Percentiles rank a stretch among this genome's conserved stretches.
These are phyloP conservation scores for Psilopsiagon aurifrons DNA, from an alignment of 2,113 vertebrate genomes.

Conservation along the genomic window DNA sequence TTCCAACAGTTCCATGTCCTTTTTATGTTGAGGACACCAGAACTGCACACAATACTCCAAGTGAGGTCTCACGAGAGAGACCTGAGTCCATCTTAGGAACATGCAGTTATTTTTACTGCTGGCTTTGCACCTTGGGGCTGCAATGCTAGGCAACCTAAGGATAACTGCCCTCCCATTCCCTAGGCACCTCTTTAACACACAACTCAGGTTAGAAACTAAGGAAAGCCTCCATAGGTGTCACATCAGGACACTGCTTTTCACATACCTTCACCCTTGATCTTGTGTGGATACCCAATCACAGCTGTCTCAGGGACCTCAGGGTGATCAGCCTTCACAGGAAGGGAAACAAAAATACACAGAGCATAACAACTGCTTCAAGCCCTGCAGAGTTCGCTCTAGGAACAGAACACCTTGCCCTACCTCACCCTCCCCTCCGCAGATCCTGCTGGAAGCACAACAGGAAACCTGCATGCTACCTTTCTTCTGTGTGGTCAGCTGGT, in stretches of 20 bases:
- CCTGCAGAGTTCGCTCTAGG: background rate
- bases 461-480: background rate
- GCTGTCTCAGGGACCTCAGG: slow-evolving; percentile 89
- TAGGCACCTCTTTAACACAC: background rate
- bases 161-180: background rate
- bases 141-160: background rate
- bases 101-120: background rate
- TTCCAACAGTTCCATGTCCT: too few relatives aligned
- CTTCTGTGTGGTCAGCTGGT: background rate
- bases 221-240: background rate
- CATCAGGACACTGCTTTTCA: background rate
- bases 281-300: slow-evolving; percentile 87
- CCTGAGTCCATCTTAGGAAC: background rate
- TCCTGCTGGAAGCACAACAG: background rate
- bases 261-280: slow-evolving; percentile 93
- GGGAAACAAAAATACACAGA: background rate
- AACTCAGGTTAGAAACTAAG: background rate
- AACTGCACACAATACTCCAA: too few relatives aligned
- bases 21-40: too few relatives aligned
- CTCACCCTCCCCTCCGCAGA: background rate
- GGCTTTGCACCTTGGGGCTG: background rate
- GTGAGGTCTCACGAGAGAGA: background rate
- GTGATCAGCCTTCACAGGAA: slow-evolving; percentile 82
- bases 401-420: background rate
- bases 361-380: background rate